Evolutionary conservation across 1,140 invertebrate species (phyloP).

Genomic region (Papilio machaon): DNA sequence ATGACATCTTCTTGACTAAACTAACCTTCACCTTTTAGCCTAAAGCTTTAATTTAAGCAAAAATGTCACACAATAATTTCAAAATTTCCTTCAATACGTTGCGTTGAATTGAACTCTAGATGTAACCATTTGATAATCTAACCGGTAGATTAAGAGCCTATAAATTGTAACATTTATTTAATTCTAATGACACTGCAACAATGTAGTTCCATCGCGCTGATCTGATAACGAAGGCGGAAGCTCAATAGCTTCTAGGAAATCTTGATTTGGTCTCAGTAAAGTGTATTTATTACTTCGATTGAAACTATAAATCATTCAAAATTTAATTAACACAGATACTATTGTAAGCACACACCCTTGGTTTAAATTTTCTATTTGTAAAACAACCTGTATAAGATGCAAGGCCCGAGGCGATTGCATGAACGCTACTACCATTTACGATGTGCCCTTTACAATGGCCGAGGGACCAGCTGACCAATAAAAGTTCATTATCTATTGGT

Average conservation of each 20-base stretch:
- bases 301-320: slow-evolving; percentile 12
- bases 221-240: slow-evolving; percentile 25
- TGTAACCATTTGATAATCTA: slow-evolving; percentile 14
- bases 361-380: slow-evolving; percentile 13
- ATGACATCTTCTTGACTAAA: no score
- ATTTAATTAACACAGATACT: slow-evolving; percentile 7
- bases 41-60: not conserved
- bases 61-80: not conserved
- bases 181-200: slow-evolving; percentile 20
- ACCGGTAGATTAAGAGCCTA: not conserved
- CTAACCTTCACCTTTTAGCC: not conserved
- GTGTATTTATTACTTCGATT: slow-evolving; percentile 6
- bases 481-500: slow-evolving; percentile 80
- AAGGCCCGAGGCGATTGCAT: slow-evolving; percentile 45
- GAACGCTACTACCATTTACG: slow-evolving; percentile 55
- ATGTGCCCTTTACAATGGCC: slow-evolving; percentile 63
- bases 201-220: slow-evolving; percentile 1
- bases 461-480: slow-evolving; percentile 78
- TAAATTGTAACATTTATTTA: slow-evolving; percentile 13
- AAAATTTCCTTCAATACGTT: not conserved
- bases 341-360: not conserved
- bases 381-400: slow-evolving; percentile 25
- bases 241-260: slow-evolving; percentile 6
- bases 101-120: not conserved
- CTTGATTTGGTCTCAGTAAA: slow-evolving; percentile 4